These are phyloP conservation scores for Erannis defoliaria DNA, from an alignment of 2,888 invertebrate species.

Conservation along the genomic window DNA sequence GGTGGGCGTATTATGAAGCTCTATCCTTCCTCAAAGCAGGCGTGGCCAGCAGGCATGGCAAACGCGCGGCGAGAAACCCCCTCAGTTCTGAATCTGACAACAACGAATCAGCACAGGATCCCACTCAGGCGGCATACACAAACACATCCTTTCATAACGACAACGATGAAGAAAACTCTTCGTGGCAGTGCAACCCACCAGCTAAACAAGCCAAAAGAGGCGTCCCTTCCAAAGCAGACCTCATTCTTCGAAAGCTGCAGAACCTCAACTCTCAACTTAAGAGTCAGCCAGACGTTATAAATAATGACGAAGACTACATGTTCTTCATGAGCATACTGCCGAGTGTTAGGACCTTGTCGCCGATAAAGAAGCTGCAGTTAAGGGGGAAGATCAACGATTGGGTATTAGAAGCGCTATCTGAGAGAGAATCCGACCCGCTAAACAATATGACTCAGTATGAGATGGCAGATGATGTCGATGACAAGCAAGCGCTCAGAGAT, in stretches of 20 bases:
- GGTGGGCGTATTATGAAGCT: slow-evolving; percentile 49
- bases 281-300: neutral
- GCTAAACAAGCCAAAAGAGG: neutral
- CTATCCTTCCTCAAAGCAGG: slow-evolving; percentile 47
- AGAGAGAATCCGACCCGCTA: slow-evolving; percentile 16
- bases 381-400: slow-evolving; percentile 53
- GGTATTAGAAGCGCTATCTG: slow-evolving; percentile 44
- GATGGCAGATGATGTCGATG: neutral
- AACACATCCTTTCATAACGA: slow-evolving; percentile 14
- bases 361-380: slow-evolving; percentile 53
- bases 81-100: slow-evolving; percentile 20
- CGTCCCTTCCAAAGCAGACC: slow-evolving; percentile 21
- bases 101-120: slow-evolving; percentile 10
- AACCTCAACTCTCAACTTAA: neutral
- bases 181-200: slow-evolving; percentile 9
- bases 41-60: slow-evolving; percentile 2
- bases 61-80: neutral
- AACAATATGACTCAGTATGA: slow-evolving; percentile 9
- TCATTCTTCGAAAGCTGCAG: slow-evolving; percentile 15
- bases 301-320: slow-evolving; percentile 46
- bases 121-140: neutral
- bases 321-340: slow-evolving; percentile 54
- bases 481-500: slow-evolving; percentile 30
- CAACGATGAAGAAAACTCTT: slow-evolving; percentile 8
- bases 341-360: slow-evolving; percentile 47